Base-by-base conservation (phyloP, 1,140 invertebrate genomes). In the Colletes gigas region DNA sequence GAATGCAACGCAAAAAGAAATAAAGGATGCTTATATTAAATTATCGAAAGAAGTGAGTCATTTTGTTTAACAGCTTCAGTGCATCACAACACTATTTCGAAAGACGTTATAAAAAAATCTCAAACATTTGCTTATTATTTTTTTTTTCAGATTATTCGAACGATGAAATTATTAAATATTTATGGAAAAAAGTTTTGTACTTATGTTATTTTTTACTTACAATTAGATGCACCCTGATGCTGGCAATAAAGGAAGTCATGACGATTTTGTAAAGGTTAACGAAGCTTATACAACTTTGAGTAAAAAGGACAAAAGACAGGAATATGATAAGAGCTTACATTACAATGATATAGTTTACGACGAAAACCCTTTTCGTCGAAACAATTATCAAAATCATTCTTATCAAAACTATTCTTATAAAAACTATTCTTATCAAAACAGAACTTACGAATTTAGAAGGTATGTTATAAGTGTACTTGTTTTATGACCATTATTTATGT, bases 251-350 rank as follows among this genome's bases (percentile, higher is more conserved):
- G 85, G 91, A 65, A 89, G 67, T 71, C 93, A 94, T 70, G 76
- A 87, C 6, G 92, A 94, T 69, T 95, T 95, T 92, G 89, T 94
- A 2, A 92, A 91, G 73, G 81, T 95, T 21, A 94, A 93, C 78
- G 93, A 94, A 82, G 94, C 94, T 0, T 95, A 95, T 74, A 90
- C 73, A 17, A 78, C 94, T 59, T 80, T 95, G 21, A 93, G 92
- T n/a, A 94, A 94, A 78, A 44, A 82, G 60, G 5, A 69, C 50
- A 81, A 78, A 0, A 86, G 77, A 62, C 47, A 17, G 1, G 15
- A 74, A 60, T 89, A 91, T 65, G 91, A 91, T 79, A 70, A 44
- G n/a, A 47, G 62, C 39, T 82, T 89, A 41, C 84, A 86, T 17
- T 66, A 76, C 54, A 15, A 57, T 63, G 69, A 4, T 50, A 15